Evolutionary conservation across 2,797 vertebrate genomes (phyloP), one percentile per base, ranked within the genome.

Genomic region (Tokudaia tokunoshimensis): DNA sequence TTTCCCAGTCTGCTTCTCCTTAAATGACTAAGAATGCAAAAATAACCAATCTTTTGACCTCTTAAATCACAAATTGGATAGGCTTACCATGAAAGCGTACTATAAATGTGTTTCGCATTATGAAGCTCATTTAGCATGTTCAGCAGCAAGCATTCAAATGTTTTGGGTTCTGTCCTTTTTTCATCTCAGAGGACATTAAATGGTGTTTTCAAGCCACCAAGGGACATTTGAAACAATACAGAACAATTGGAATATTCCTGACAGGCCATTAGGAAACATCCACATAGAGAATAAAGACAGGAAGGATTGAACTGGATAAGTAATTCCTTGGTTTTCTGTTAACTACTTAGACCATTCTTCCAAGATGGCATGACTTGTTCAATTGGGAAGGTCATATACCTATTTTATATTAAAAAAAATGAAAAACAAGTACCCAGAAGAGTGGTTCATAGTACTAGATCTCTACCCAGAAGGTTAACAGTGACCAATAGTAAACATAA

Each of bases 51-150:
- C 96, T 97, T 95, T 98, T 98, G 98, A 99, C 98, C 98, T 98
- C 98, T 98, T 98, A 99, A 99, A 98, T 99, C 98, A 98, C 97
- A 98, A 98, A 98, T 98, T 99, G 98, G 98, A 98, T 98, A 98
- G 98, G 92, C 96, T 98, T 97, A 96, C 98, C 97, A 97, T 98
- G 98, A 98, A 98, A 98, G 97, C 98, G 98, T 96, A 86, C 97
- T 98, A 97, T 98, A 98, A 99, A 98, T 98, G 98, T 99, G 98
- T 98, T 99, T 99, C 97, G 97, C 98, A 98, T 99, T 99, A 99
- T 98, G 98, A 98, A 98, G 98, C 96, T 99, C 97, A 98, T 98
- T 99, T 98, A 98, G 94, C 97, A 87, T 98, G 96, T 98, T 98
- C 97, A 97, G 96, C 98, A 98, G 96, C 74, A 96, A 98, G 95